phyloP scores from a whole-genome alignment of 2,113 vertebrate species.

The Gracilinanus agilis region DNA sequence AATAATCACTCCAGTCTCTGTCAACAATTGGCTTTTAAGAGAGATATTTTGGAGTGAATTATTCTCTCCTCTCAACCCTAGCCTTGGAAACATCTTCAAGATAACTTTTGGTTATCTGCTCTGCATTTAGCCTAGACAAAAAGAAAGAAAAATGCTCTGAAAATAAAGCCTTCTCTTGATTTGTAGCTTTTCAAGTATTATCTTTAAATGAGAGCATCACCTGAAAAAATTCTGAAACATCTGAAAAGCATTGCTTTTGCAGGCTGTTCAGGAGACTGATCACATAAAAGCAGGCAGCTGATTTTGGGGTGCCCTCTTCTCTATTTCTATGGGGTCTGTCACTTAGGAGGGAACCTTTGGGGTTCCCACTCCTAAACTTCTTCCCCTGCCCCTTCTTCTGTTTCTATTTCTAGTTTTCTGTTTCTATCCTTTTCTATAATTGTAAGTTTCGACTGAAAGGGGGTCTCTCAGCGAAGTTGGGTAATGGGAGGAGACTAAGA shows the following conservation, averaged over 20 bases:
- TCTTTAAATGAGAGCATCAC: background rate
- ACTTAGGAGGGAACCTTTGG: too few species aligned
- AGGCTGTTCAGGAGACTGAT: background rate
- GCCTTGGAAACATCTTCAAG: background rate
- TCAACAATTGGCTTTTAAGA: conserved; percentile 34
- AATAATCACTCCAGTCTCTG: background rate
- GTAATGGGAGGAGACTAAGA: too few species aligned
- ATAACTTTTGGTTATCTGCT: conserved; percentile 31
- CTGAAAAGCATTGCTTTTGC: background rate
- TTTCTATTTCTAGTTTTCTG: too few species aligned
- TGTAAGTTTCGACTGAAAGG: too few species aligned
- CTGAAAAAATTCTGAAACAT: conserved; percentile 42
- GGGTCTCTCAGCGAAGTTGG: too few species aligned
- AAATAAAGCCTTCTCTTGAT: conserved; percentile 17
- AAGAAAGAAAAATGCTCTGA: background rate
- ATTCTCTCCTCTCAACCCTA: conserved; percentile 22
- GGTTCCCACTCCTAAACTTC: too few species aligned
- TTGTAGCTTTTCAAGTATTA: conserved; percentile 7
- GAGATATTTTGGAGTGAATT: conserved; percentile 36
- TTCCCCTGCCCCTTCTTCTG: too few species aligned
- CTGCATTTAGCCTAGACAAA: conserved; percentile 6
- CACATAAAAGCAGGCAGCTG: background rate
- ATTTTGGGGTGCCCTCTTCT: too few species aligned
- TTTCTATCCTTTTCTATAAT: too few species aligned
- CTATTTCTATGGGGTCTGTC: too few species aligned